Percentiles rank a stretch among this genome's conserved stretches.
These are phyloP conservation scores for Eupristina koningsbergeri DNA, from an alignment of 1,140 invertebrate species.

Conservation along the genomic window DNA sequence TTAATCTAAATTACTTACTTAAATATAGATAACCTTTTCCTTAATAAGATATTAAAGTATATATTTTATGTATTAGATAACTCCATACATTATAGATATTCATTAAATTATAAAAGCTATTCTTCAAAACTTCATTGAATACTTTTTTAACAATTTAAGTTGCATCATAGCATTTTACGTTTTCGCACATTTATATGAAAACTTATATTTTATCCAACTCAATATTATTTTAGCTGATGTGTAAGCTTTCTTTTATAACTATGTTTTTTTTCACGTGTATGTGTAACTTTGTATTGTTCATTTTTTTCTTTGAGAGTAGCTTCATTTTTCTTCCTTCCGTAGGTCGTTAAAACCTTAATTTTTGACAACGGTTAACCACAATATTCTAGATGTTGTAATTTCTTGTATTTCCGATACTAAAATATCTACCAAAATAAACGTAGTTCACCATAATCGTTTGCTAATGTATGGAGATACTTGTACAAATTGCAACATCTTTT, in stretches of 20 bases:
- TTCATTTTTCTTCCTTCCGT: not conserved
- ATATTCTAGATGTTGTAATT: not conserved
- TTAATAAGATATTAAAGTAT: too few relatives aligned
- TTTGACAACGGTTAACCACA: constrained; percentile 1
- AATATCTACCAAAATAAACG: constrained; percentile 37
- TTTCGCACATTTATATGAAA: not conserved
- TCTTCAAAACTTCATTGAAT: not conserved
- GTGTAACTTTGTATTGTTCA: not conserved
- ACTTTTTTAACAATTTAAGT: not conserved
- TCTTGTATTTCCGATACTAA: not conserved
- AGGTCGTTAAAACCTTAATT: constrained; percentile 37
- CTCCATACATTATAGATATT: too few relatives aligned
- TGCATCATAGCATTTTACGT: not conserved
- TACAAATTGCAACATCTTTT: constrained; percentile 13
- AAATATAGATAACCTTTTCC: too few relatives aligned
- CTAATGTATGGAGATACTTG: not conserved
- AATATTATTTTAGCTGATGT: not conserved
- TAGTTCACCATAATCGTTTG: not conserved
- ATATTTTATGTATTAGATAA: too few relatives aligned
- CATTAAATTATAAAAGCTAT: too few relatives aligned
- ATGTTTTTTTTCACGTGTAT: not conserved
- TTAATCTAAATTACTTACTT: too few relatives aligned
- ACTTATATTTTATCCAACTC: not conserved
- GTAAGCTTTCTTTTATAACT: too few relatives aligned
- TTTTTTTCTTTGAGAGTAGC: not conserved